Evolutionary conservation across 2,888 invertebrate species (phyloP).

Genomic region (Volucella inanis): DNA sequence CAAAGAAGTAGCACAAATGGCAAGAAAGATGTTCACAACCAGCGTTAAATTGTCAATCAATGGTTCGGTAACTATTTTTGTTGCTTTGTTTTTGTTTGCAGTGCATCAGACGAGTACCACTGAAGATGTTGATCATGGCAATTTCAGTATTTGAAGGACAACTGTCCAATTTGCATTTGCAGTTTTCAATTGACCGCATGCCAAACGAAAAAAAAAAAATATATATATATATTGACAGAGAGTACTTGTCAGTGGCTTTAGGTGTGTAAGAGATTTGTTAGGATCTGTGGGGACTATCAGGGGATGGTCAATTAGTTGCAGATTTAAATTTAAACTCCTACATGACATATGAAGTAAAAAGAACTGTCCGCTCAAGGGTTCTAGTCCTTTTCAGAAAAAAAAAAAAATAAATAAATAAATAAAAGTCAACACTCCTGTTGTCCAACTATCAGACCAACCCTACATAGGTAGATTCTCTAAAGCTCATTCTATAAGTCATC

Average conservation of each 20-base stretch:
- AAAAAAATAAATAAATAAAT: no score
- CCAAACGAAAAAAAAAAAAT: background rate
- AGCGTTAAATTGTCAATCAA: slow-evolving; percentile 47
- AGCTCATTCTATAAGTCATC: no score
- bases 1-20: slow-evolving; percentile 20
- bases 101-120: background rate
- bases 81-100: background rate
- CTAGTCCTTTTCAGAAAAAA: no score
- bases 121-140: slow-evolving; percentile 10
- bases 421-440: no score
- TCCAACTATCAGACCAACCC: no score
- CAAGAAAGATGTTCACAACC: background rate
- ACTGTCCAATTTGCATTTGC: slow-evolving; percentile 19
- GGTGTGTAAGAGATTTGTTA: no score
- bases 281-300: no score
- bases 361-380: no score
- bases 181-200: background rate
- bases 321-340: no score
- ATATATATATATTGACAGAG: background rate
- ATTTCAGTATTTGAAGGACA: slow-evolving; percentile 20
- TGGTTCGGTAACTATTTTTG: slow-evolving; percentile 21
- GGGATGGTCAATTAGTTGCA: background rate
- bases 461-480: no score
- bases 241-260: no score
- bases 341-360: no score